Conservation (phyloP, 2,113 vertebrate genomes). For the Lycocorax pyrrhopterus region DNA sequence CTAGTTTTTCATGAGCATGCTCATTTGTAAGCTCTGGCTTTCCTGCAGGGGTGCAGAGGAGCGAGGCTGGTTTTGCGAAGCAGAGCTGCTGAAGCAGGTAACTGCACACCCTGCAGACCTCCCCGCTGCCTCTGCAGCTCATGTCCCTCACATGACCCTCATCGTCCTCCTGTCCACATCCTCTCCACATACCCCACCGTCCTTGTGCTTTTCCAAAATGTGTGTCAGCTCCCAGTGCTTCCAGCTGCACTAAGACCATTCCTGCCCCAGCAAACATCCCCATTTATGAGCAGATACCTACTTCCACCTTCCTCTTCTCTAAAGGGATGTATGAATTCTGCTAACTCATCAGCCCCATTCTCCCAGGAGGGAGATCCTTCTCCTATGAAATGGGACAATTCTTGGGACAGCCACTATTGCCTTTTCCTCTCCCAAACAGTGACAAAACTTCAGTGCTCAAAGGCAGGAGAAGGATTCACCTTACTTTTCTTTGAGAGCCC, state of each 20-base stretch:
- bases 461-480: background rate
- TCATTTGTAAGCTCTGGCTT: background rate
- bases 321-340: background rate
- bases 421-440: background rate
- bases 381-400: background rate
- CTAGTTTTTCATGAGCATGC: background rate
- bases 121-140: background rate
- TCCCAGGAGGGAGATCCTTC: background rate
- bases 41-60: background rate
- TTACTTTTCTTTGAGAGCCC: background rate
- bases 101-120: background rate
- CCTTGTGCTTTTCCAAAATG: background rate
- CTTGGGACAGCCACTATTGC: background rate
- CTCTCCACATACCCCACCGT: background rate
- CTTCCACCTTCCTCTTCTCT: background rate
- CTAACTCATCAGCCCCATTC: background rate
- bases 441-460: background rate
- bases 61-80: background rate
- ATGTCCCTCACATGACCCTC: background rate
- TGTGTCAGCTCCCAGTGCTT: background rate
- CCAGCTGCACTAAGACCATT: background rate
- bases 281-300: background rate
- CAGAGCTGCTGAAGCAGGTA: background rate
- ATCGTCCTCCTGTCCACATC: background rate
- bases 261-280: background rate